Evolutionary conservation across 2,888 invertebrate species (phyloP).

Genomic region (Synanthedon formicaeformis): DNA sequence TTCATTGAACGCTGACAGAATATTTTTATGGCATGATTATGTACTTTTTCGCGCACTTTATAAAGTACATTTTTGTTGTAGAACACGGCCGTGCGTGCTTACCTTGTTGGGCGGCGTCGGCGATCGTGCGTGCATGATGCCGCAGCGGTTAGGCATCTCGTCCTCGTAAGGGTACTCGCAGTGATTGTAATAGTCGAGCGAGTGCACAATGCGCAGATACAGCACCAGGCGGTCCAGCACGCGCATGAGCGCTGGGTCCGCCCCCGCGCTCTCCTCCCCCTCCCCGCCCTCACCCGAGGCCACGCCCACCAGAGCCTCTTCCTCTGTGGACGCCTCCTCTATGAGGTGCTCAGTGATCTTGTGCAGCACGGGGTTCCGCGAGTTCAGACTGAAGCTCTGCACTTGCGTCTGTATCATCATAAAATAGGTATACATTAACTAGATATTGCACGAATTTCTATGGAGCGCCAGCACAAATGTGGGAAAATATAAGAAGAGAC

Average conservation of each 20-base stretch:
- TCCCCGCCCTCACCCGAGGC: constrained; percentile 42
- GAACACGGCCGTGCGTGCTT: constrained; percentile 3
- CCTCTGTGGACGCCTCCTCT: constrained; percentile 98
- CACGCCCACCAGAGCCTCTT: constrained; percentile 90
- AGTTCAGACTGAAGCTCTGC: constrained; percentile 75
- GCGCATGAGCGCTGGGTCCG: constrained; percentile 64
- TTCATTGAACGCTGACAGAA: too few relatives aligned
- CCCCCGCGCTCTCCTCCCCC: constrained; percentile 28
- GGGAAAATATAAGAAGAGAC: too few relatives aligned
- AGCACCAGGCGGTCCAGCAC: constrained; percentile 86
- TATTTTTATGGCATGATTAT: too few relatives aligned
- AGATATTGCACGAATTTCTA: too few relatives aligned
- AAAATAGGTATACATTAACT: too few relatives aligned
- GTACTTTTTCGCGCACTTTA: constrained; percentile 1
- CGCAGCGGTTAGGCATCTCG: constrained; percentile 99
- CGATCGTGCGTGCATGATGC: constrained; percentile 97
- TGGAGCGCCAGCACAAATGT: too few relatives aligned
- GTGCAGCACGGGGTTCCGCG: constrained; percentile 92
- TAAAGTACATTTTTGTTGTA: neutral
- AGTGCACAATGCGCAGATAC: constrained; percentile 96
- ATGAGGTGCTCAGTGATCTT: constrained; percentile 98
- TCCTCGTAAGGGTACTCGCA: constrained; percentile 99
- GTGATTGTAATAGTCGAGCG: constrained; percentile 98
- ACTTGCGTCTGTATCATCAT: constrained; percentile 6
- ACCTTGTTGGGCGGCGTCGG: constrained; percentile 87